A percentile compares a stretch with the other conserved stretches of the same genome.
These are phyloP conservation scores for Callorhinus ursinus DNA, from an alignment of 2,113 vertebrate species.

Conservation along the genomic window DNA sequence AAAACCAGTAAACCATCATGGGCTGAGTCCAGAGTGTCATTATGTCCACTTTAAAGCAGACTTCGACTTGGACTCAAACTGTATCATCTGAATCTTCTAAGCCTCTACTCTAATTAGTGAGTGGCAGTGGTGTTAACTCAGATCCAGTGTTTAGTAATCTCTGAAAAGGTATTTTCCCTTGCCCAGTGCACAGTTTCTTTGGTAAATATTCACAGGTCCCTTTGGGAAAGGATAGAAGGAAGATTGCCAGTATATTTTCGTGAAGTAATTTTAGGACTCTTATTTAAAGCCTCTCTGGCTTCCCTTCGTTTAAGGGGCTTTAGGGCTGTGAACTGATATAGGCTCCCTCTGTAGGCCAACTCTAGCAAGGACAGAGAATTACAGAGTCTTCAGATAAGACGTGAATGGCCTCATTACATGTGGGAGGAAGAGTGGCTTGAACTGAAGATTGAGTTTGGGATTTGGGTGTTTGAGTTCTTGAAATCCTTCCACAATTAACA, in stretches of 20 bases:
- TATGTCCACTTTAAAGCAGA: not conserved
- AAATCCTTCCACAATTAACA: not conserved
- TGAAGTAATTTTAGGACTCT: not conserved
- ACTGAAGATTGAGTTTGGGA: not conserved
- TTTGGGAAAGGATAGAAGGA: constrained; percentile 17
- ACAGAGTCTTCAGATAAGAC: not conserved
- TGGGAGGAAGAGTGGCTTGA: not conserved
- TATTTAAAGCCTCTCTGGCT: not conserved
- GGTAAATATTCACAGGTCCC: not conserved
- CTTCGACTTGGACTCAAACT: not conserved
- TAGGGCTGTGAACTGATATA: not conserved
- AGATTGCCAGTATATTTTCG: not conserved
- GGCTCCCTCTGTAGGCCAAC: not conserved
- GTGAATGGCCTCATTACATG: not conserved
- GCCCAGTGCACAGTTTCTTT: not conserved
- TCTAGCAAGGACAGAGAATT: not conserved
- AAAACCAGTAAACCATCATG: not conserved
- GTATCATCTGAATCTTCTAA: not conserved
- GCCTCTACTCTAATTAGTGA: not conserved
- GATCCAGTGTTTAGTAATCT: not conserved
- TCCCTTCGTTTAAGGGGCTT: not conserved
- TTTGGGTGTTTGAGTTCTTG: not conserved
- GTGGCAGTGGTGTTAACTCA: not conserved
- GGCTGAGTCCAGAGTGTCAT: not conserved
- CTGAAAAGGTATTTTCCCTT: not conserved